Evolutionary conservation across 2,797 vertebrate species (phyloP).

Genomic region (Pitangus sulphuratus): DNA sequence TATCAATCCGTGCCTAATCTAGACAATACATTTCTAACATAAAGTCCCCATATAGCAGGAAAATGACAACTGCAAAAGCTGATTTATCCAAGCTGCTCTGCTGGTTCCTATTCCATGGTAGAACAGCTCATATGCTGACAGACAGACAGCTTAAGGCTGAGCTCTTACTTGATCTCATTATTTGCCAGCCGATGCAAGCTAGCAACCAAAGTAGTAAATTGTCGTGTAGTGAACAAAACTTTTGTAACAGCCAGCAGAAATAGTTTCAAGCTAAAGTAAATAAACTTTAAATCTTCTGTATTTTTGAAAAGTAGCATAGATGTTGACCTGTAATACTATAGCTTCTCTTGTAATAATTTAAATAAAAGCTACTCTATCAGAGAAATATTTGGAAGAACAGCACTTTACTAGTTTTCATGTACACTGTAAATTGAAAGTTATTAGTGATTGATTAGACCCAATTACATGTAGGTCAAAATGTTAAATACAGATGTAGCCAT

Average conservation of each 20-base stretch:
- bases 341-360: not conserved
- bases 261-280: not conserved
- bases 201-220: not conserved
- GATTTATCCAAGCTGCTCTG: slow-evolving; percentile 52
- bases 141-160: slow-evolving; percentile 47
- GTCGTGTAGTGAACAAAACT: slow-evolving; percentile 32
- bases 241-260: not conserved
- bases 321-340: not conserved
- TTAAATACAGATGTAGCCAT: not conserved
- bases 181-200: slow-evolving; percentile 23
- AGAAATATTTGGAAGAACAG: not conserved
- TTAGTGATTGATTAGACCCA: not conserved
- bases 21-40: not conserved
- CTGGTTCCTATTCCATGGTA: slow-evolving; percentile 13
- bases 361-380: not conserved
- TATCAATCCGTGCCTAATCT: slow-evolving; percentile 42
- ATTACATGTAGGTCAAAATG: not conserved
- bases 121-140: slow-evolving; percentile 35
- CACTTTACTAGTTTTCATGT: not conserved
- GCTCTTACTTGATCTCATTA: slow-evolving; percentile 48
- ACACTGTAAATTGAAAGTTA: not conserved
- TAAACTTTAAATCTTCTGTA: not conserved
- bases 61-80: slow-evolving; percentile 49
- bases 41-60: not conserved
- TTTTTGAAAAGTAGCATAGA: not conserved